phyloP scores from a whole-genome alignment of 2,797 vertebrate species.

The Tinamus major region DNA sequence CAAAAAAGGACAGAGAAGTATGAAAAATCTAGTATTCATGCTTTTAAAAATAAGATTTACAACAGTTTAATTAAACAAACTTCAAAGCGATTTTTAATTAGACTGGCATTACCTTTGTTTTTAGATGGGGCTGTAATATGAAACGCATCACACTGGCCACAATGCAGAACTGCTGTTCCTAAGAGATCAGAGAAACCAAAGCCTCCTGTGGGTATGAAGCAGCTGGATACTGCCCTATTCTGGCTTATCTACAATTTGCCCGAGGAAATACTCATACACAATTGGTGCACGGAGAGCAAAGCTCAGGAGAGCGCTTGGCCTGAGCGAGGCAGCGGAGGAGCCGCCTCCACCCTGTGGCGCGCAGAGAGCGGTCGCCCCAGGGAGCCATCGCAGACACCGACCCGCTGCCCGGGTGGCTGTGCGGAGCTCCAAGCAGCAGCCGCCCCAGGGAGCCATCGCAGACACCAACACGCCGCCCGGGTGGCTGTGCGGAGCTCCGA shows the following conservation, averaged over 20 bases:
- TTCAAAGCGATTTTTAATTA: not conserved
- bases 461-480: too few species aligned
- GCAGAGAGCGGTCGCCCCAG: too few species aligned
- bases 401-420: too few species aligned
- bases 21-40: not conserved
- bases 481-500: too few species aligned
- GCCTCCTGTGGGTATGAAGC: not conserved
- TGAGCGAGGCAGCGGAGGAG: not conserved
- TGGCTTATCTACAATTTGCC: not conserved
- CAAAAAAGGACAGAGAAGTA: not conserved
- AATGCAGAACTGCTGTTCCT: accelerated
- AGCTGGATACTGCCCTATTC: not conserved
- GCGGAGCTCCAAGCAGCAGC: too few species aligned
- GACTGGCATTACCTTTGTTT: not conserved
- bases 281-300: not conserved
- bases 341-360: too few species aligned
- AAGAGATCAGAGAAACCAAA: not conserved
- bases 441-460: too few species aligned
- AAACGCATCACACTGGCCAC: not conserved
- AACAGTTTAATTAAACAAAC: not conserved
- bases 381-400: too few species aligned
- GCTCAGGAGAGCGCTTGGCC: not conserved
- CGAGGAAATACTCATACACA: not conserved
- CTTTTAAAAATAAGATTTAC: not conserved
- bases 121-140: not conserved